Conservation (phyloP, 2,797 vertebrate genomes). For the Selene dorsalis region DNA sequence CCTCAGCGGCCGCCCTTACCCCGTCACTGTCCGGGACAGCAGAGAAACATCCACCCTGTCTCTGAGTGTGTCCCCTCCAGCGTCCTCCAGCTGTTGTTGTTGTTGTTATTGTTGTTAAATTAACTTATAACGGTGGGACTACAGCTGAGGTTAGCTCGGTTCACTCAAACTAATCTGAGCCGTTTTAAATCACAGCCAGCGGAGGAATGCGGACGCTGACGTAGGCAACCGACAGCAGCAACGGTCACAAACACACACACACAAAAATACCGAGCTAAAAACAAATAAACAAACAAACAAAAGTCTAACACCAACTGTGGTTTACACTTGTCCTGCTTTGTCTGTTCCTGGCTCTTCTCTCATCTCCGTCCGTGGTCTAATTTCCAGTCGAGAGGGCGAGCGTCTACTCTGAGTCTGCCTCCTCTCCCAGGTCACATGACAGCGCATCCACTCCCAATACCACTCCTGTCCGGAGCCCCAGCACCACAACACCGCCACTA, state of each 20-base stretch:
- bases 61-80: conserved; percentile 26
- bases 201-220: conserved; percentile 80
- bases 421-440: conserved; percentile 79
- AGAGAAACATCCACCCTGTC: conserved; percentile 19
- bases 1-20: conserved; percentile 74
- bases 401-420: conserved; percentile 37
- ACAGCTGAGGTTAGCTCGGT: conserved; percentile 36
- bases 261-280: not conserved
- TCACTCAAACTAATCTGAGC: conserved; percentile 49
- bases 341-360: not conserved
- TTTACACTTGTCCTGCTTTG: not conserved
- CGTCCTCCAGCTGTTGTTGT: conserved; percentile 7
- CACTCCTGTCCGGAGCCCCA: not conserved
- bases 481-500: no score
- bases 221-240: conserved; percentile 37
- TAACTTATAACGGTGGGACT: accelerated
- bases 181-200: conserved; percentile 63
- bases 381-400: conserved; percentile 16
- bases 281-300: no score
- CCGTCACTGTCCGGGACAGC: conserved; percentile 55
- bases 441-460: conserved; percentile 58
- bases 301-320: not conserved
- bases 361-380: not conserved
- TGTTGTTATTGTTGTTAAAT: conserved; percentile 1
- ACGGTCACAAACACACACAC: not conserved